These are phyloP conservation scores for Morelia viridis DNA, from an alignment of 2,797 vertebrate genomes.

Conservation along the genomic window DNA sequence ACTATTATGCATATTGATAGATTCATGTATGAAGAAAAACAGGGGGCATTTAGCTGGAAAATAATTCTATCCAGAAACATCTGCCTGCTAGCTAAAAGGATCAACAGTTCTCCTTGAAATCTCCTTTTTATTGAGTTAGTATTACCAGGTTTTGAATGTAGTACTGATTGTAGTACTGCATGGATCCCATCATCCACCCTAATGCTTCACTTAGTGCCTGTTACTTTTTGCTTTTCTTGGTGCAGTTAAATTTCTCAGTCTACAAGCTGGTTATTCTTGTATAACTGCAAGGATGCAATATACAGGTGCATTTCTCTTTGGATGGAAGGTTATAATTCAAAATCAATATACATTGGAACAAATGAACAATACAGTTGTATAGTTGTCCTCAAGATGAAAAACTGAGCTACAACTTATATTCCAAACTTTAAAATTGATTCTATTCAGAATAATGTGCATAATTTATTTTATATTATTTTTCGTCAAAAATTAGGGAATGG, in stretches of 20 bases:
- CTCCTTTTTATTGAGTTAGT: not conserved
- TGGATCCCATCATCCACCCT: not conserved
- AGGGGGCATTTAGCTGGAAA: not conserved
- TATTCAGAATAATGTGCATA: not conserved
- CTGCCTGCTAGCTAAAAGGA: not conserved
- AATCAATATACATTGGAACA: not conserved
- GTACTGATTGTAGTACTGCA: not conserved
- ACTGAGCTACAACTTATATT: not conserved
- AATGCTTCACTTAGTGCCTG: not conserved
- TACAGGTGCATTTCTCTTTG: not conserved
- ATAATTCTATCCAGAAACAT: not conserved
- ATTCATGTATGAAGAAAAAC: not conserved
- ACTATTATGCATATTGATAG: not conserved
- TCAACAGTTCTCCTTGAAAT: not conserved
- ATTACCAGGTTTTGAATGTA: not conserved
- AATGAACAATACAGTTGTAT: too few relatives aligned
- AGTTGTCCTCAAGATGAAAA: not conserved
- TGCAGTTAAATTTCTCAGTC: not conserved
- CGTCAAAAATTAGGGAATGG: not conserved
- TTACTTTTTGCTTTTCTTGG: not conserved
- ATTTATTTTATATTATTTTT: not conserved
- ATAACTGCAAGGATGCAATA: not conserved
- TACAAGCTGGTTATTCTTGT: not conserved
- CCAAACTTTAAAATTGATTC: not conserved
- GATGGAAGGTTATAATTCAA: not conserved